Percentiles rank a stretch among this genome's conserved stretches.
Evolutionary conservation across 2,888 invertebrate genomes (phyloP).

Genomic region (Chrysotoxum bicinctum): DNA sequence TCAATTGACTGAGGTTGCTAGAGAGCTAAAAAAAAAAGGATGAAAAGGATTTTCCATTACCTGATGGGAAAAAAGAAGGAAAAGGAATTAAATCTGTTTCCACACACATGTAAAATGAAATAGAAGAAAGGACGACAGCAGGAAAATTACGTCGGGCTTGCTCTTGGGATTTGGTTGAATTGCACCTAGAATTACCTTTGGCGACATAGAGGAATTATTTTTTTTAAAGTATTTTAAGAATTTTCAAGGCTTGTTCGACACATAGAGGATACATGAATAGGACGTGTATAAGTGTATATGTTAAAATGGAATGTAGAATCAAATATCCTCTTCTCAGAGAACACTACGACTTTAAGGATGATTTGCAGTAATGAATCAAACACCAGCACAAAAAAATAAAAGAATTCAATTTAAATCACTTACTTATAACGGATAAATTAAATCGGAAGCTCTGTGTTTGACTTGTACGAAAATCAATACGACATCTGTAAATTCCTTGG

Average conservation of each 20-base stretch:
- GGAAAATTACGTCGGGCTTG: constrained; percentile 5
- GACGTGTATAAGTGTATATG: too few species aligned
- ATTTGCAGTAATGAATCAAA: background rate
- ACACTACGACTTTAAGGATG: background rate
- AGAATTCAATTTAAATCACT: constrained; percentile 79
- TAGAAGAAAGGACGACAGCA: background rate
- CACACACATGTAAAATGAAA: constrained; percentile 5
- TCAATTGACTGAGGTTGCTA: constrained; percentile 51
- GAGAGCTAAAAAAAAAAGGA: constrained; percentile 10
- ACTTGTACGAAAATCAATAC: constrained; percentile 94
- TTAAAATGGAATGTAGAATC: background rate
- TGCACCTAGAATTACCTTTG: background rate
- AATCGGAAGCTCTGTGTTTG: constrained; percentile 94
- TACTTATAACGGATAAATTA: constrained; percentile 94
- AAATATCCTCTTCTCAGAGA: background rate
- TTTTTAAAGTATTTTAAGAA: background rate
- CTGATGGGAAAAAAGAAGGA: background rate
- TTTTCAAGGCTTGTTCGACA: constrained; percentile 2
- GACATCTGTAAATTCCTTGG: constrained; percentile 94
- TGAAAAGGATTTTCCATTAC: background rate
- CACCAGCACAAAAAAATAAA: constrained; percentile 2
- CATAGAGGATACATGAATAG: background rate
- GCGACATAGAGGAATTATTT: constrained; percentile 2
- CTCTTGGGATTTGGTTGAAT: background rate
- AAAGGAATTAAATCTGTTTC: constrained; percentile 19